Base-by-base conservation (phyloP, 1,140 invertebrate genomes). In the Diachasmimorpha longicaudata region DNA sequence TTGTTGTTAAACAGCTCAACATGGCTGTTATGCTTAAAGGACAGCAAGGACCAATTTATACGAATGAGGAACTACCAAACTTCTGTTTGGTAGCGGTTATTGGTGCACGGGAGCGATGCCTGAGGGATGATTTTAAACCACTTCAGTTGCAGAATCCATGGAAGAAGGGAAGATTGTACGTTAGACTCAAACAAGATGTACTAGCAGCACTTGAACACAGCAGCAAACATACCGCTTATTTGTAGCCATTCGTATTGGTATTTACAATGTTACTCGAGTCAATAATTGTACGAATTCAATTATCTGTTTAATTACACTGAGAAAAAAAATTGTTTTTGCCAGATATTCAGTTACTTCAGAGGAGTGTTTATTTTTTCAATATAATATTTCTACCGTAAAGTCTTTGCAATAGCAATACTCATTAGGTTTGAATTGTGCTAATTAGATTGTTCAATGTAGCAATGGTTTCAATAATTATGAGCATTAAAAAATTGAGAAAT, bases 31-130 rank as follows among this genome's bases (percentile, higher is more conserved):
- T 95, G 13, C 84, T 96, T 0, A 97, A 97, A 85, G 94, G 95
- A 0, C 94, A 94, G 86, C 91, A 94, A 21, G 95, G 95, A 0
- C 96, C 96, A 0, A 94, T 96, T 21, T 98, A 98, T 82, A 91
- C 93, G 0, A 91, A 93, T 0, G 94, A 95, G 55, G 93, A 94
- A 84, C 87, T 96, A 70, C 91, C 93, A 21, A 95, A 97, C 81
- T 98, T 98, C 85, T 98, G 97, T 85, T 90, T 99, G 16, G 97
- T 98, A 0, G 96, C 96, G 0, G 96, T 98, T 14, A 97, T 98
- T 63, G 97, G 97, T 1, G 95, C 96, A 0, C 88, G 97, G 10
- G 97, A 99, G 84, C 90, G 96, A 63, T 97, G 97, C 84, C 90
- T 99, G 0, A 90, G 96, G 11, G 97, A 98, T 81, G 97, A 99